Evolutionary conservation across 1,140 invertebrate genomes (phyloP), one percentile per base, ranked within the genome.

Genomic region (Ericerus pela): DNA sequence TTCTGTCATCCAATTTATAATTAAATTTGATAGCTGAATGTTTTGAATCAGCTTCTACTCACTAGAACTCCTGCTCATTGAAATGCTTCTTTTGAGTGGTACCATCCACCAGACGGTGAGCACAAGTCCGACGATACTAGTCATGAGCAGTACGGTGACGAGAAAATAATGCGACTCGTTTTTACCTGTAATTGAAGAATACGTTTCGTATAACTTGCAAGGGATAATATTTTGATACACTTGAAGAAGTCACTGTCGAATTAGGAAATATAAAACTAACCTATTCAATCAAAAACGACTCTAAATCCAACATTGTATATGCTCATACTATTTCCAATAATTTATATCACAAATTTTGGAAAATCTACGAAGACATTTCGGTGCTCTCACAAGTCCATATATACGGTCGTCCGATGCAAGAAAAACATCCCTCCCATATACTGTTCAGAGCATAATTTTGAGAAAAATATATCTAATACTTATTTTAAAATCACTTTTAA

Each of bases 11-110:
- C 22, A 22, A 5, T 47, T 18, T 22, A 47, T 47, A 24, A 20
- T 47, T 20, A 41, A 4, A 8, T 16, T 41, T 41, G 8, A 10
- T 33, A 33, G 8, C n/a, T 33, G 8, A n/a, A 33, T 33, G 31
- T 10, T 33, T 33, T 33, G 2, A 47, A 47, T n/a, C n/a, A n/a
- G n/a, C 4, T 14, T 4, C 4, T 4, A 47, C 41, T 20, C 14
- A 47, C 41, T 47, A 5, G 41, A 22, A 12, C 26, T 47, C 26
- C 41, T 47, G 18, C 41, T 47, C 26, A 18, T 47, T 8, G 41
- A 47, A 47, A 47, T 47, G 14, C 41, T 47, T 47, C 41, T 47
- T 47, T 24, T 47, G 2, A 47, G 20, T 5, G 41, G 41, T 24
- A 47, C 20, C 41, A 47, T 47, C 41, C 41, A 47, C 41, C 41